A percentile compares a stretch with the other conserved stretches of the same genome.
Evolutionary conservation across 92 coral and sea anemone species (phyloP).

Genomic region (Galaxea fascicularis): DNA sequence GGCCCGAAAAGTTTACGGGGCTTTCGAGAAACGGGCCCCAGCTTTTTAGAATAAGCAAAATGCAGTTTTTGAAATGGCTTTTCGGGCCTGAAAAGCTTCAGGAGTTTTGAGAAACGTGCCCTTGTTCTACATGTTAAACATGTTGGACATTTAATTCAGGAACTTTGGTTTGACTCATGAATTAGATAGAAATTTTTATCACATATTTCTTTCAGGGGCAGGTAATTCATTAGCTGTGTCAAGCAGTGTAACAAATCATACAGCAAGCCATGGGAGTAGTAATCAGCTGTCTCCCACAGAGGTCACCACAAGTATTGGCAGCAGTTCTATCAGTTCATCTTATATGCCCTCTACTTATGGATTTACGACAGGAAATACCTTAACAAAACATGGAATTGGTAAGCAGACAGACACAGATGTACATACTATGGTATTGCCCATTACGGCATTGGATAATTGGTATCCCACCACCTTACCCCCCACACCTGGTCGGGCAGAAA

Average conservation of each 20-base stretch:
- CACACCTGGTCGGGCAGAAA: no score
- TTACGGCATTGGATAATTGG: no score
- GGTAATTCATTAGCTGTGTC: slow-evolving; percentile 5
- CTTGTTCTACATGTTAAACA: no score
- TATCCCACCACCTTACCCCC: no score
- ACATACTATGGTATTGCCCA: neutral
- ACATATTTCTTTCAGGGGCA: neutral
- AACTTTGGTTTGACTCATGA: no score
- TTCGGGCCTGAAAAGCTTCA: no score
- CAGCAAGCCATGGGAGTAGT: slow-evolving; percentile 25
- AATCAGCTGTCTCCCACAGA: neutral
- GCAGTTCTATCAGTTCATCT: neutral
- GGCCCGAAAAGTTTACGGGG: no score
- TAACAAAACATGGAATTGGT: neutral
- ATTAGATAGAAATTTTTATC: neutral
- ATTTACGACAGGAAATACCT: neutral
- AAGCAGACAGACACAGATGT: neutral
- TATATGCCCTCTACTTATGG: neutral
- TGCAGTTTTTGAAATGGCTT: no score
- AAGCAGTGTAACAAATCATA: slow-evolving; percentile 12
- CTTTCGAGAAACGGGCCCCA: no score
- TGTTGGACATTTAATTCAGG: no score
- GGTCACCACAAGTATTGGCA: neutral
- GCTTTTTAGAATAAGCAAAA: no score
- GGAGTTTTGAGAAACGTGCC: no score